phyloP scores from a whole-genome alignment of 2,113 vertebrate genomes.

The Aspidoscelis tigris region DNA sequence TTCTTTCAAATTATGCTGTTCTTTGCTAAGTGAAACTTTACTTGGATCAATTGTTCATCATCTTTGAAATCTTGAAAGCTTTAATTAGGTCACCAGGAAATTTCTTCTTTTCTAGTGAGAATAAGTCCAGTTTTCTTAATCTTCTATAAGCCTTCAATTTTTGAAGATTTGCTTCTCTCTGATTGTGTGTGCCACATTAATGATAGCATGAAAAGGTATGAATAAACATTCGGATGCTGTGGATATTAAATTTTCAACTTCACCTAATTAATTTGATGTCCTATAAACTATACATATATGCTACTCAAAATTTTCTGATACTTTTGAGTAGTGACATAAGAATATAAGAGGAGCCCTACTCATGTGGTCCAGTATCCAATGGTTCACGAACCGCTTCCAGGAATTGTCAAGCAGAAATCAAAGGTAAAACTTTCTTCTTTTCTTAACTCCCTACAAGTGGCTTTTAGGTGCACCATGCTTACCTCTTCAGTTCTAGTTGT shows the following conservation, averaged over 20 bases:
- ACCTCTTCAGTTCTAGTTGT: too few relatives aligned
- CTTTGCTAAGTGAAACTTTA: constrained; percentile 24
- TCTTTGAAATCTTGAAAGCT: constrained; percentile 42
- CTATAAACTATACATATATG: constrained; percentile 25
- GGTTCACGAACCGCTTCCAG: too few relatives aligned
- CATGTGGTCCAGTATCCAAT: too few relatives aligned
- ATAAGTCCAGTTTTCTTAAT: constrained; percentile 42
- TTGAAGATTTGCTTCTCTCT: constrained; percentile 36
- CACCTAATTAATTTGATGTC: constrained; percentile 46
- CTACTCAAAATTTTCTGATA: constrained; percentile 32
- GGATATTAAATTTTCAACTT: constrained; percentile 47
- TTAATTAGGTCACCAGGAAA: constrained; percentile 43
- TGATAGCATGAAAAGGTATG: constrained; percentile 41
- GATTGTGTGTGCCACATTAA: constrained; percentile 43
- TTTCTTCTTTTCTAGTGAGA: constrained; percentile 55
- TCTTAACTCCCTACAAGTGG: too few relatives aligned
- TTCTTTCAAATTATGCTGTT: constrained; percentile 1
- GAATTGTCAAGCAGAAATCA: too few relatives aligned
- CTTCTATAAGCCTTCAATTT: constrained; percentile 32
- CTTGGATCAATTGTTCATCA: constrained; percentile 21
- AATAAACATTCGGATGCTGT: constrained; percentile 50
- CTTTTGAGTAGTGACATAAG: not conserved
- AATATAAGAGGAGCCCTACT: too few relatives aligned
- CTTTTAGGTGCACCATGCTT: too few relatives aligned
- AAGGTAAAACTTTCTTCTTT: too few relatives aligned